Percentiles rank a stretch among this genome's conserved stretches.
Conservation (phyloP, 64 coral and sea anemone species). For the Exaiptasia diaphana region DNA sequence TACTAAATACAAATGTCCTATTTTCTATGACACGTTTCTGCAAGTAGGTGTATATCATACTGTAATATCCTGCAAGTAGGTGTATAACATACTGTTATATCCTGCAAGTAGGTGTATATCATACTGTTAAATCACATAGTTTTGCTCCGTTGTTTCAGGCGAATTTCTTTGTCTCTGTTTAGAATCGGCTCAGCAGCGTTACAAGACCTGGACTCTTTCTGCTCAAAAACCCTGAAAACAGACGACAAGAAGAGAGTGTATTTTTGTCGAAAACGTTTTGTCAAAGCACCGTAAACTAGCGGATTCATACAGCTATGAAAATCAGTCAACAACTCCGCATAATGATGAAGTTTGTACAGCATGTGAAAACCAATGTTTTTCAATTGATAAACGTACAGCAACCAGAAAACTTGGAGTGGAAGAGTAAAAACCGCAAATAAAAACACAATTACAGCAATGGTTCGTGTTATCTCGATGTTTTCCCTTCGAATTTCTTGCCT, state of each 20-base stretch:
- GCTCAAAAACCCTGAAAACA: background rate
- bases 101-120: too few species aligned
- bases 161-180: background rate
- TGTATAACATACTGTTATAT: too few species aligned
- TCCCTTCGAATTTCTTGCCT: background rate
- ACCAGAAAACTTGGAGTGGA: background rate
- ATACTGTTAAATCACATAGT: background rate
- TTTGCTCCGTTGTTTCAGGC: background rate
- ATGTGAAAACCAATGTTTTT: background rate
- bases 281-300: slow-evolving; percentile 70
- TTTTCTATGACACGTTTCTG: too few species aligned
- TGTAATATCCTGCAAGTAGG: too few species aligned
- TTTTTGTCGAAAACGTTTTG: slow-evolving; percentile 59
- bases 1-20: too few species aligned
- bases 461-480: slow-evolving; percentile 14
- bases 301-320: slow-evolving; percentile 90
- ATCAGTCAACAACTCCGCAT: slow-evolving; percentile 35
- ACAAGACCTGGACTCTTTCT: background rate
- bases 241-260: background rate
- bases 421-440: background rate
- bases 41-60: too few species aligned
- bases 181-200: background rate
- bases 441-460: slow-evolving; percentile 10
- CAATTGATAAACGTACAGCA: background rate
- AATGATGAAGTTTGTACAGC: background rate